A percentile compares a stretch with the other conserved stretches of the same genome.
Conservation (phyloP, 2,113 vertebrate species). For the Oncorhynchus nerka region DNA sequence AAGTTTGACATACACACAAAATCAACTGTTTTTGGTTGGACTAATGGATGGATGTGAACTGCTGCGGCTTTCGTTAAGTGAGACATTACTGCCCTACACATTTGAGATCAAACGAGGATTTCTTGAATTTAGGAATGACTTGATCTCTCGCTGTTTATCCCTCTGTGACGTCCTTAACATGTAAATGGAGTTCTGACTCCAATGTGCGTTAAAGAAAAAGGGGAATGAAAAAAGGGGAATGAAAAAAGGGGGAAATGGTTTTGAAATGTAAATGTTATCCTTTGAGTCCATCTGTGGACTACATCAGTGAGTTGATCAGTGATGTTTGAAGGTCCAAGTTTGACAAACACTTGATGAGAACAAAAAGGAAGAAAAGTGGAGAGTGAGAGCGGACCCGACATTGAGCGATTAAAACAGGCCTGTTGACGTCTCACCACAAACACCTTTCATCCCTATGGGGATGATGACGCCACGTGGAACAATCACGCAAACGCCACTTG, state of each 20-base stretch:
- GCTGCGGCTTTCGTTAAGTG: background rate
- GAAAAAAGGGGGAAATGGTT: too few relatives aligned
- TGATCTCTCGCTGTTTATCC: background rate
- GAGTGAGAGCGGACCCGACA: background rate
- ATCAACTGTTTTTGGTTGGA: background rate
- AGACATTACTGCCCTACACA: background rate
- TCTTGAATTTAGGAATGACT: background rate
- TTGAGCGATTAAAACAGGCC: background rate
- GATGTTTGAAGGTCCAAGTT: too few relatives aligned
- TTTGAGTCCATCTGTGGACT: too few relatives aligned
- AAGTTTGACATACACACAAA: too few relatives aligned
- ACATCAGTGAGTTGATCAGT: background rate
- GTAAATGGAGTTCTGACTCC: background rate
- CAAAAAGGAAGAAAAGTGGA: too few relatives aligned
- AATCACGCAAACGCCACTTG: conserved; percentile 20
- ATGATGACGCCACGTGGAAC: conserved; percentile 14
- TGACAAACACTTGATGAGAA: too few relatives aligned
- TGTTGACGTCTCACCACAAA: conserved; percentile 9
- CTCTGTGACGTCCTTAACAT: background rate
- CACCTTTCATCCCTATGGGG: conserved; percentile 19
- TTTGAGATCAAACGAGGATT: background rate
- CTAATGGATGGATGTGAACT: background rate
- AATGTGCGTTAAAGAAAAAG: too few relatives aligned
- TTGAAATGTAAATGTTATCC: too few relatives aligned
- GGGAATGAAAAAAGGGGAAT: too few relatives aligned